phyloP scores from a whole-genome alignment of 2,797 vertebrate genomes.

The Acanthurus lineatus region DNA sequence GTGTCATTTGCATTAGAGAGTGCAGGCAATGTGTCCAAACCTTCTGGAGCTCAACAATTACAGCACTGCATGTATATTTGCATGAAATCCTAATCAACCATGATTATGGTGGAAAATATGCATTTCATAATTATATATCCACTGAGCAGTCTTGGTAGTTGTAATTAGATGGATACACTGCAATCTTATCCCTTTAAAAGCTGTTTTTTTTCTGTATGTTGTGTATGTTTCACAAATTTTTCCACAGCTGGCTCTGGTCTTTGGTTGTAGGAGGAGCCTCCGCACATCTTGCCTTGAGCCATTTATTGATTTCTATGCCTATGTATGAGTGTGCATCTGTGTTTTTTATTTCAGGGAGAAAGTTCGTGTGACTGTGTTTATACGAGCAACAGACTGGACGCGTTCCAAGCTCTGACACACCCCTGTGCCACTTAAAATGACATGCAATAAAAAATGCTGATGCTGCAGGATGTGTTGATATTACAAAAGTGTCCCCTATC shows the following conservation, averaged over 20 bases:
- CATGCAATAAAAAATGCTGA: constrained; percentile 37
- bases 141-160: constrained; percentile 14
- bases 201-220: constrained; percentile 6
- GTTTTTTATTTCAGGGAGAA: constrained; percentile 28
- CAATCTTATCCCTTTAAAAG: background rate
- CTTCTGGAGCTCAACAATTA: constrained; percentile 55
- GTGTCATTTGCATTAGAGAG: constrained; percentile 73
- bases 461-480: constrained; percentile 33
- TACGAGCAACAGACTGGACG: constrained; percentile 43
- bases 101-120: constrained; percentile 48
- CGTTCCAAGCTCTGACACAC: constrained; percentile 42
- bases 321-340: constrained; percentile 33
- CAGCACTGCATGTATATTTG: constrained; percentile 54
- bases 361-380: constrained; percentile 47
- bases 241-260: constrained; percentile 17
- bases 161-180: constrained; percentile 23
- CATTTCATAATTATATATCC: constrained; percentile 51
- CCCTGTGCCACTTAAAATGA: constrained; percentile 44
- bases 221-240: constrained; percentile 27
- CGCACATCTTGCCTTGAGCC: constrained; percentile 45
- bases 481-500: background rate
- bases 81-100: constrained; percentile 59
- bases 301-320: constrained; percentile 61
- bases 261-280: constrained; percentile 22
- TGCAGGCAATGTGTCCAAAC: constrained; percentile 45